Evolutionary conservation across 2,888 invertebrate species (phyloP), one percentile per base, ranked within the genome.

Genomic region (Nomada fucata): DNA sequence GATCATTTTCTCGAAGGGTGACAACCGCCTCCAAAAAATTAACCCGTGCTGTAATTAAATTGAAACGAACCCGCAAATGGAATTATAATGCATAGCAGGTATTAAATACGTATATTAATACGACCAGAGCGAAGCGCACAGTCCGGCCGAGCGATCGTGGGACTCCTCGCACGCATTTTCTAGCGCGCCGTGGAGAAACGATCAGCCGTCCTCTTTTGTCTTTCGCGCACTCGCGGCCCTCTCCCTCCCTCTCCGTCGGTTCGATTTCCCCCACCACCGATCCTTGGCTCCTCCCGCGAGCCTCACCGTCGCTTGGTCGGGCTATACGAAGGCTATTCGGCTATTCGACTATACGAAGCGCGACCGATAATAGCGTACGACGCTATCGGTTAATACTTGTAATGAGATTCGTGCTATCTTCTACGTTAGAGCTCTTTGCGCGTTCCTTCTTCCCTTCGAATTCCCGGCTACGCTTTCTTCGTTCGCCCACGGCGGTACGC

Each of bases 401-500:
- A 67, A 50, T 42, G 60, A 69, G 74, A 69, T 69, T 69, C 52
- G 53, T 72, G 59, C 26, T 50, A 50, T 59, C 47, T 15, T 50
- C 29, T 23, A 15, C 20, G 7, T 18, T 20, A 13, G 29, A 18
- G 52, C 20, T 36, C 18, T 10, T 13, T 9, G n/a, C 15, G 20
- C 15, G n/a, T 44, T 29, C 57, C 23, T 23, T 42, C 2, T 13
- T 59, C 20, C 13, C 57, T 57, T 50, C 26, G 53, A 67, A 69
- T 44, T 47, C 29, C 36, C 70, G 47, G 15, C 68, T 20, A 18
- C 44, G 36, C 59, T 52, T 63, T 79, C 69, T 73, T 42, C 55
- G 69, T 68, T 72, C 79, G 68, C 60, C 55, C 55, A 70, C 65
- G 52, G 23, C 42, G 23, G 50, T 60, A 68, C 36, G 69, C 64